phyloP scores from a whole-genome alignment of 1,140 invertebrate genomes.

The Elymnias hypermnestra region DNA sequence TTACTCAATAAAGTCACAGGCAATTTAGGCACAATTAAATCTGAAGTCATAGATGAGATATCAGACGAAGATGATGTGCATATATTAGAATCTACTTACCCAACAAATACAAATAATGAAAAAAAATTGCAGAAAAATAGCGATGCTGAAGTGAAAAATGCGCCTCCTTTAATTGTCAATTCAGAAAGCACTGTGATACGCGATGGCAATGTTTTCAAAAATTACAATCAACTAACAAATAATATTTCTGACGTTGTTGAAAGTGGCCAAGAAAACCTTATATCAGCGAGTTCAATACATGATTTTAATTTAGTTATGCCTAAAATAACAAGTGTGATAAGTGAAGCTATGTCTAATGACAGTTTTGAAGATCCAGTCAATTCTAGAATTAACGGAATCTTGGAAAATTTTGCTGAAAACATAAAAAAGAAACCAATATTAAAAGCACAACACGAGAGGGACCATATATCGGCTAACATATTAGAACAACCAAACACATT shows the following conservation, averaged over 20 bases:
- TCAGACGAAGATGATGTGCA: constrained; percentile 11
- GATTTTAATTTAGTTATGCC: constrained; percentile 20
- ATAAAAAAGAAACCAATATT: neutral
- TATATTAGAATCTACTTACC: constrained; percentile 10
- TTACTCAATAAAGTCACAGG: too few relatives aligned
- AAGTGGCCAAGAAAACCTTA: too few relatives aligned
- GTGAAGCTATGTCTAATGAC: constrained; percentile 7
- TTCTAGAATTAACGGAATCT: constrained; percentile 7
- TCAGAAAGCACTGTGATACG: too few relatives aligned
- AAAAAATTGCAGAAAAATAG: too few relatives aligned
- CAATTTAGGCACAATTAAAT: constrained; percentile 8
- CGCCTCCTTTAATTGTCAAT: too few relatives aligned
- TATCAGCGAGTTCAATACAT: too few relatives aligned
- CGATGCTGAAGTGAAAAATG: too few relatives aligned
- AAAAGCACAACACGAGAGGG: neutral
- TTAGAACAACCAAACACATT: neutral
- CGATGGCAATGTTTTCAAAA: too few relatives aligned
- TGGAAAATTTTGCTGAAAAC: neutral
- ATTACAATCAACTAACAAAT: too few relatives aligned
- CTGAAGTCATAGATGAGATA: constrained; percentile 11
- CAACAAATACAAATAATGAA: constrained; percentile 4
- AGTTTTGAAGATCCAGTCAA: neutral
- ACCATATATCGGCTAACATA: neutral
- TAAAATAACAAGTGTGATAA: constrained; percentile 22
- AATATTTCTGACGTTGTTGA: too few relatives aligned